Evolutionary conservation across 2,113 vertebrate species (phyloP), one percentile per base, ranked within the genome.

Genomic region (Tupaia tana): DNA sequence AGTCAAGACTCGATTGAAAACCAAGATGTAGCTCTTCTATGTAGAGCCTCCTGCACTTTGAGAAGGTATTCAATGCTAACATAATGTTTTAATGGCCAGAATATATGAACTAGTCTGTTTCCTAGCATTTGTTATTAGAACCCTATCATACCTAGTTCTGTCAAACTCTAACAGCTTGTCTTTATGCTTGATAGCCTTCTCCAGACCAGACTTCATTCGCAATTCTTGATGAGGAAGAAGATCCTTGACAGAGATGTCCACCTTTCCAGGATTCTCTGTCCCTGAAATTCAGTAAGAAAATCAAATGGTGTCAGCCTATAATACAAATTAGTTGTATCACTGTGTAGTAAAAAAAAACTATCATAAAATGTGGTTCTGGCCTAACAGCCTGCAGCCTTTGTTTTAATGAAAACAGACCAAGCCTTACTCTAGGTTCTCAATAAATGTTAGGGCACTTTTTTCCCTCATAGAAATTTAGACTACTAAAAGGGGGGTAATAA

Each of bases 91-190:
- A 87, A 79, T 54, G n/a, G 19, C 61, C 25, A 91, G 58, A 92
- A 84, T 92, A 77, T 82, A 29, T 4, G 11, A 61, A 67, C 25
- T 29, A 34, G 31, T 56, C 69, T 63, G 67, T 63, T 87, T 61
- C 34, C 89, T 56, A 92, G 13, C 29, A 91, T 11, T 87, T 90
- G 4, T 73, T 87, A 89, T 34, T 95, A 77, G 64, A 95, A 73
- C 16, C 34, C 31, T 29, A 70, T 74, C 86, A 92, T 98, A 99
- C 99, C 99, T 99, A 43, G 99, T 99, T 96, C 97, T 99, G 97
- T 99, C 99, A 97, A 98, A 99, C 86, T 99, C 99, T 97, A 99
- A 91, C 85, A 99, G 97, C 95, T 99, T 99, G 56, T 99, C 99
- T 97, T 99, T 99, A 98, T 99, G 99, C 92, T 99, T 99, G 88